A percentile compares a stretch with the other conserved stretches of the same genome.
phyloP scores from a whole-genome alignment of 2,888 invertebrate genomes.

The Seira sanloemensis region DNA sequence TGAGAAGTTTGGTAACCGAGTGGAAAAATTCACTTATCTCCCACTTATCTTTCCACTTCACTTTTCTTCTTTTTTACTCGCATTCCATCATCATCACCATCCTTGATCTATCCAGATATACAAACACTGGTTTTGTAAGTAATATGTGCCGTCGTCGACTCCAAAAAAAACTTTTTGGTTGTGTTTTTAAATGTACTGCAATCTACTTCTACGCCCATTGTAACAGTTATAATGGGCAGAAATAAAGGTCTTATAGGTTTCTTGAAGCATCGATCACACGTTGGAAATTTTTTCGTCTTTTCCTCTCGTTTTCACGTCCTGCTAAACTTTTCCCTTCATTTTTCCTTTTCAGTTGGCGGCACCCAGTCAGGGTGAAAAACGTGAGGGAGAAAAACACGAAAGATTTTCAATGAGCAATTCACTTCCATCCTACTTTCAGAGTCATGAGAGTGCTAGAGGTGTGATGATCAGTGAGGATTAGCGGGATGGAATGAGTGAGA shows the following conservation, averaged over 20 bases:
- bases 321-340: background rate
- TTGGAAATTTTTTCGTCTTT: background rate
- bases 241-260: background rate
- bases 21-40: slow-evolving; percentile 62
- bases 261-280: background rate
- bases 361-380: too few relatives aligned
- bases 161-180: background rate
- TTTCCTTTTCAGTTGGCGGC: too few relatives aligned
- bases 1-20: slow-evolving; percentile 58
- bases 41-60: slow-evolving; percentile 42
- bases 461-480: too few relatives aligned
- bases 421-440: too few relatives aligned
- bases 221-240: background rate
- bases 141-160: background rate
- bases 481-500: too few relatives aligned
- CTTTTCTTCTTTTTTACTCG: slow-evolving; percentile 19
- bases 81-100: slow-evolving; percentile 7
- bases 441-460: too few relatives aligned
- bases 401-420: too few relatives aligned
- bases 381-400: too few relatives aligned
- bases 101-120: background rate
- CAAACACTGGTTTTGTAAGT: background rate
- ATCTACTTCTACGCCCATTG: background rate
- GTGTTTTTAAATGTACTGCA: background rate
- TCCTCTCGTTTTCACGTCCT: background rate